Conservation (phyloP, 2,113 vertebrate genomes). For the Oncorhynchus mykiss region DNA sequence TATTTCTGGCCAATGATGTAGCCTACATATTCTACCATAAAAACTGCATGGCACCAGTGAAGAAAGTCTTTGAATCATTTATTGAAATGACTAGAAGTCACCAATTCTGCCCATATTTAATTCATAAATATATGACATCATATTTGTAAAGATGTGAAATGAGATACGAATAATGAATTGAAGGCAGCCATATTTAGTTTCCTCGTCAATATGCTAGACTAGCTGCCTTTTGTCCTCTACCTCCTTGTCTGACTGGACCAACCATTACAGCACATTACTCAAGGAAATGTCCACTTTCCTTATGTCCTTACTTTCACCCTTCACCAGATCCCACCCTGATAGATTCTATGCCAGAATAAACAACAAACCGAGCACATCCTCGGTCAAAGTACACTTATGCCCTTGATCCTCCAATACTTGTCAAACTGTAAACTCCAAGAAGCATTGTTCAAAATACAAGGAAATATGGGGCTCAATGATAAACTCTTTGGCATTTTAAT, state of each 20-base stretch:
- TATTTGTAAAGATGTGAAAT: background rate
- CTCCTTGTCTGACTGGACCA: background rate
- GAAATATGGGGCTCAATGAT: slow-evolving; percentile 20
- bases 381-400: background rate
- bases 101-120: background rate
- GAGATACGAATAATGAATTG: too few species aligned
- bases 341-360: background rate
- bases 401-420: too few species aligned
- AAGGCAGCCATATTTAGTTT: too few species aligned
- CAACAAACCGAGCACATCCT: background rate
- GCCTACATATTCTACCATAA: too few species aligned
- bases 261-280: background rate
- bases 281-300: background rate
- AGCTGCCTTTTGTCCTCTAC: background rate
- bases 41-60: background rate
- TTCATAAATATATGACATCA: slow-evolving; percentile 1
- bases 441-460: background rate
- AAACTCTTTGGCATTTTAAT: slow-evolving; percentile 47
- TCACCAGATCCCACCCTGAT: background rate
- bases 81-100: background rate
- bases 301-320: background rate
- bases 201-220: too few species aligned
- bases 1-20: too few species aligned
- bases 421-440: background rate
- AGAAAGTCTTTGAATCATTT: background rate